Base-by-base conservation (phyloP, 2,888 invertebrate species). In the Lymantria monacha region DNA sequence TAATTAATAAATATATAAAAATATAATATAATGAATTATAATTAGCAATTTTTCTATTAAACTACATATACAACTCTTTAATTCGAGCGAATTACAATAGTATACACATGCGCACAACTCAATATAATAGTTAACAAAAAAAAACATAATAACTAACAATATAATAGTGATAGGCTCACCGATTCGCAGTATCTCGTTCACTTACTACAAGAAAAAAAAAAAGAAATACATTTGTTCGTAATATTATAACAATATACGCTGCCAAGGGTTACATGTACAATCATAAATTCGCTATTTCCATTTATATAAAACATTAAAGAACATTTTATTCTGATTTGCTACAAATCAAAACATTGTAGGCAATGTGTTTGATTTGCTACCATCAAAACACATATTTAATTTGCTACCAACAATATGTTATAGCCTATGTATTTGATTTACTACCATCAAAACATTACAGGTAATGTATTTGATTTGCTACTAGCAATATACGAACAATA, bases 1-100 rank as follows among this genome's bases (percentile, higher is more conserved):
- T 22, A 2, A 22, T 22, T 22, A 33, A 33, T 33, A 33, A 33
- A 33, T 33, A 10, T 33, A 33, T 33, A 33, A 33, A 46, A 22
- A 30, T 14, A 22, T 30, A 30, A 47, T 46, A 37, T 48, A 30
- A 9, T 44, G n/a, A n/a, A n/a, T 44, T 12, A 31, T 44, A 41
- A 41, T 11, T 13, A 9, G 30, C 13, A 44, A 44, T 22, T 9
- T 22, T 45, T 8, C 12, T 1, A 44, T 30, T 40, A 46, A 46
- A 38, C 40, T 40, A 58, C 11, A 46, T n/a, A n/a, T 22, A 22
- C 22, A 51, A 50, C 42, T 52, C 30, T 55, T 55, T 53, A 56
- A 48, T 65, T 73, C 76, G 76, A 81, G 77, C 78, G 75, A 76
- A 78, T 41, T 12, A 69, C 63, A 66, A 52, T 36, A 44, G 41